phyloP scores from a whole-genome alignment of 2,113 vertebrate genomes.

The Myotis yumanensis region DNA sequence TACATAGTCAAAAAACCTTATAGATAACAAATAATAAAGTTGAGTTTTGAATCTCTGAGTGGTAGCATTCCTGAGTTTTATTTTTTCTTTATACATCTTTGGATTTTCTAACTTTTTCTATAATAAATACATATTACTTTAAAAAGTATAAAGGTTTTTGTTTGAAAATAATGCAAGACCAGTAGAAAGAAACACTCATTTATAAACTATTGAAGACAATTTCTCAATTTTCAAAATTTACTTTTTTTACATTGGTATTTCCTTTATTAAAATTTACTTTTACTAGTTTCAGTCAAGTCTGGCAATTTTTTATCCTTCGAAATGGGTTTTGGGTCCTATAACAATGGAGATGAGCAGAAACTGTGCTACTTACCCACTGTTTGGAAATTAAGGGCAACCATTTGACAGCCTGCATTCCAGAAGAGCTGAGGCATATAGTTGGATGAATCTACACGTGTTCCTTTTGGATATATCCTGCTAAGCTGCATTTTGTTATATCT shows the following conservation, averaged over 20 bases:
- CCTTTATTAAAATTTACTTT: background rate
- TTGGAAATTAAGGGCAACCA: slow-evolving; percentile 99
- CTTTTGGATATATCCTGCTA: slow-evolving; percentile 98
- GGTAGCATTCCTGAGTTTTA: background rate
- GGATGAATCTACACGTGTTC: slow-evolving; percentile 97
- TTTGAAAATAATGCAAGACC: background rate
- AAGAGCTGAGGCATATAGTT: slow-evolving; percentile 99
- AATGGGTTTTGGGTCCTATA: background rate
- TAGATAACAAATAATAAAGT: background rate
- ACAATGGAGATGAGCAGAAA: background rate
- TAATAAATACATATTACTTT: background rate
- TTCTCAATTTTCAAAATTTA: slow-evolving; percentile 20
- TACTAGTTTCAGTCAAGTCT: background rate
- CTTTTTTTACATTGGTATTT: background rate
- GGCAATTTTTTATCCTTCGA: background rate
- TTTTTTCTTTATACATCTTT: background rate
- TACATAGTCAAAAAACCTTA: background rate
- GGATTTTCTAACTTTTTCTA: background rate
- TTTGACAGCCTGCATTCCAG: slow-evolving; percentile 98
- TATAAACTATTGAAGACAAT: background rate
- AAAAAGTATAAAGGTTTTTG: background rate
- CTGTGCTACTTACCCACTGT: slow-evolving; percentile 89
- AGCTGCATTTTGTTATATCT: slow-evolving; percentile 99
- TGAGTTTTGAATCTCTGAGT: background rate
- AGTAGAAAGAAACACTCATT: background rate